These are phyloP conservation scores for Aphelocoma californica DNA, from an alignment of 2,797 vertebrate genomes.

Conservation along the genomic window DNA sequence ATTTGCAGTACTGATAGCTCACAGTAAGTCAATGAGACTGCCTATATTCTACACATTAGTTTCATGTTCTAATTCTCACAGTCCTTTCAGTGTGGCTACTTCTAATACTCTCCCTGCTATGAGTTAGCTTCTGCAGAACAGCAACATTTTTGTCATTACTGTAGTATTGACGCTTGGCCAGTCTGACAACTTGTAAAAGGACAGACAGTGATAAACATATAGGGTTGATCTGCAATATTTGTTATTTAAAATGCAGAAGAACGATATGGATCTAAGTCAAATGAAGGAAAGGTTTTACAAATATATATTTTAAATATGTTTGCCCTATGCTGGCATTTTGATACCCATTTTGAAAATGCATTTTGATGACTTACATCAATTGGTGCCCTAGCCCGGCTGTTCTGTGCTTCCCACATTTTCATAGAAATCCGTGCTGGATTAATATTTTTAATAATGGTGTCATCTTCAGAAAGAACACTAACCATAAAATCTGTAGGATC, in stretches of 20 bases:
- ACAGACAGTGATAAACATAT: neutral
- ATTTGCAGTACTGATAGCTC: neutral
- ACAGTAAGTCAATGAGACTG: neutral
- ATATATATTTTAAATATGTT: neutral
- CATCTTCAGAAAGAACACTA: conserved; percentile 87
- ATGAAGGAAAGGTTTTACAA: neutral
- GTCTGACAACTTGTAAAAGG: neutral
- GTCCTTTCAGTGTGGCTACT: neutral
- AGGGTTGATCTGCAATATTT: neutral
- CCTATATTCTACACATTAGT: neutral
- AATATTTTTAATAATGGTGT: conserved; percentile 80
- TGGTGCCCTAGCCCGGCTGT: conserved; percentile 36
- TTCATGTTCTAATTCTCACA: neutral
- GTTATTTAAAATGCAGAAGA: neutral
- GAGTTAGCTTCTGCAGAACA: neutral
- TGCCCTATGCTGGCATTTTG: neutral
- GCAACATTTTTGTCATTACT: neutral
- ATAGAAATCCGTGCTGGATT: conserved; percentile 81
- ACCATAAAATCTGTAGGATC: conserved; percentile 84
- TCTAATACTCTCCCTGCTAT: neutral
- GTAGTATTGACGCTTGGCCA: neutral
- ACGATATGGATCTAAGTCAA: neutral
- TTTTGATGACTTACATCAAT: conserved; percentile 72
- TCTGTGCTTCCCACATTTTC: conserved; percentile 81
- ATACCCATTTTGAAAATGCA: neutral